Evolutionary conservation across 2,797 vertebrate genomes (phyloP), one percentile per base, ranked within the genome.

Genomic region (Mionectes olivaceus): DNA sequence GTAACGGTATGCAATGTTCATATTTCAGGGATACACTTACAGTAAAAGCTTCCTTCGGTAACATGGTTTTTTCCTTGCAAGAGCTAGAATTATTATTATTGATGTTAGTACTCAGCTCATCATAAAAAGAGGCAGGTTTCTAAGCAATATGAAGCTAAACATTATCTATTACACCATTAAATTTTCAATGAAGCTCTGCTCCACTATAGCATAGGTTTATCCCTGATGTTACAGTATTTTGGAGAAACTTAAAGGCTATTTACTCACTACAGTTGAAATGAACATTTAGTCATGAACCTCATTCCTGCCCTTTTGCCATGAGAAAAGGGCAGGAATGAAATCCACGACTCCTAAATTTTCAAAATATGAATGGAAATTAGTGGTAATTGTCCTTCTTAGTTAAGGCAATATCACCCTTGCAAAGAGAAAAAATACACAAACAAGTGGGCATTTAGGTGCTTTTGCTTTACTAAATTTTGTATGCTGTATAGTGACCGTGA

Each of bases 361-460:
- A 86, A 81, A 61, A 46, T 22, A 30, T 37, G 22, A 44, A 8
- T 43, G 13, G 9, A 73, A 93, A 92, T 56, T 22, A 57, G 14
- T 41, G 57, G 3, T 1, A 33, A 33, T 21, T 55, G 4, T 27
- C 11, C 22, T 52, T 57, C 19, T 50, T 55, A 75, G 41, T 67
- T 57, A 56, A 59, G 10, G 8, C 27, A 53, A 67, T 49, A 5
- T 12, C 37, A 52, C 2, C 24, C 11, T 74, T 77, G 9, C 3
- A 56, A 75, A 70, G 30, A 23, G 11, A 74, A 57, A 33, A 23
- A 55, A 12, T 9, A 10, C 7, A 63, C 2, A n/a, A 47, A 33
- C 1, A 71, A 43, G 2, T 11, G 5, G 32, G 0, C 4, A 39
- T 73, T 84, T 69, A 57, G 14, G 4, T 39, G 3, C 1, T 30